Percentiles rank a stretch among this genome's conserved stretches.
These are phyloP conservation scores for Sigmodon hispidus DNA, from an alignment of 2,113 vertebrate genomes.

Conservation along the genomic window DNA sequence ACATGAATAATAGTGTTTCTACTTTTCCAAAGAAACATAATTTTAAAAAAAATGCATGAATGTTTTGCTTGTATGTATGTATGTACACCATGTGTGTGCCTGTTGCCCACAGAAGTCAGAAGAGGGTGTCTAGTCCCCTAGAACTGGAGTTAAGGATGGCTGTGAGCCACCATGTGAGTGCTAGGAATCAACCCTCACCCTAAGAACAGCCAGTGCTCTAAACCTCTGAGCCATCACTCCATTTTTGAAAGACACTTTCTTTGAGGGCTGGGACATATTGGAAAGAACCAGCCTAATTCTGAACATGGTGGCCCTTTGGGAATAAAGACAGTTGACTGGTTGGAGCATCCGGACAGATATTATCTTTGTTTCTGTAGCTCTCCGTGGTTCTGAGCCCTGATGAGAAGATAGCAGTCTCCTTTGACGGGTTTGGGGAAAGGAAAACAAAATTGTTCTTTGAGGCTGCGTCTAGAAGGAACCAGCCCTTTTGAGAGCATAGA, in stretches of 20 bases:
- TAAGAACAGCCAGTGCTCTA: not conserved
- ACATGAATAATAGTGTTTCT: not conserved
- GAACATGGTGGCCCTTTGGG: fast-evolving
- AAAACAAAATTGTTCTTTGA: not conserved
- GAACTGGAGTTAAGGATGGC: not conserved
- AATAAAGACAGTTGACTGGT: not conserved
- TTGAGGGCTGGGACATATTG: too few relatives aligned
- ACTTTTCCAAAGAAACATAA: not conserved
- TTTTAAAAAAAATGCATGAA: not conserved
- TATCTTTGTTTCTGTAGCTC: not conserved
- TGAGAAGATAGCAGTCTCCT: not conserved
- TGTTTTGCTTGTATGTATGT: not conserved
- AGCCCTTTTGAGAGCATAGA: not conserved
- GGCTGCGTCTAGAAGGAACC: not conserved
- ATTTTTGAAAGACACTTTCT: not conserved
- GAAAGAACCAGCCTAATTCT: not conserved
- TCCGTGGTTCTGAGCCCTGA: not conserved
- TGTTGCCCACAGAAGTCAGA: not conserved
- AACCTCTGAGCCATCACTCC: not conserved
- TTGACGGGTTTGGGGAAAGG: not conserved
- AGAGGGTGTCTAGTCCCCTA: not conserved
- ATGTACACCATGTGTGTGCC: not conserved
- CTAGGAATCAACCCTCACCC: not conserved
- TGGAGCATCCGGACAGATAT: not conserved
- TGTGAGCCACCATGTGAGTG: not conserved